Evolutionary conservation across 2,888 invertebrate genomes (phyloP).

Genomic region (Caenorhabditis sp.): DNA sequence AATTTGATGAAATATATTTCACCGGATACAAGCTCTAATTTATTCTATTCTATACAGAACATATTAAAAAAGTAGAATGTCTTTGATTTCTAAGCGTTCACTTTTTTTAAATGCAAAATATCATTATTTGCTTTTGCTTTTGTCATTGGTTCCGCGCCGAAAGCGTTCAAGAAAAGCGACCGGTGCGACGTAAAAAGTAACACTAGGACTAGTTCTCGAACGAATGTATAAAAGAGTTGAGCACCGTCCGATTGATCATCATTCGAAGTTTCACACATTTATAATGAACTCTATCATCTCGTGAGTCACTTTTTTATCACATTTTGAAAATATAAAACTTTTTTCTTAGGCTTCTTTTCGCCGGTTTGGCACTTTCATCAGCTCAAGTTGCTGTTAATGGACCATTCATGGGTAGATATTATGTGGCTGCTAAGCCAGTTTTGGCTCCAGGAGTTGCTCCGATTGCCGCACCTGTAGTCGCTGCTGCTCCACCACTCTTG

Average conservation of each 20-base stretch:
- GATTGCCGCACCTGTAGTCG: constrained; percentile 42
- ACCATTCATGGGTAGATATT: constrained; percentile 53
- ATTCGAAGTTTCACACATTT: not conserved
- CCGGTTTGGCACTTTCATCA: constrained; percentile 45
- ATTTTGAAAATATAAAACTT: constrained; percentile 1
- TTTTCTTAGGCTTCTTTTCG: constrained; percentile 40
- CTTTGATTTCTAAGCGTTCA: not conserved
- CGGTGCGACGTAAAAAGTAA: not conserved
- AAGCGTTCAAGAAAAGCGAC: not conserved
- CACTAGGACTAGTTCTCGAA: not conserved
- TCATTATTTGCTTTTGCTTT: not conserved
- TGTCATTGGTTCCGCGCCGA: not conserved
- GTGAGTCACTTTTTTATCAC: not conserved
- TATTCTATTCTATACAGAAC: too few relatives aligned
- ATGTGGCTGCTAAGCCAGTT: constrained; percentile 51
- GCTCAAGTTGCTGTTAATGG: constrained; percentile 51
- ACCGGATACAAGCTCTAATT: too few relatives aligned
- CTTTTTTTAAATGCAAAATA: not conserved
- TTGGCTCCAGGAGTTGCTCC: constrained; percentile 49
- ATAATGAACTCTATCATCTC: not conserved
- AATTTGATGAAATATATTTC: too few relatives aligned
- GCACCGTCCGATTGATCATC: not conserved
- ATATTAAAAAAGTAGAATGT: too few relatives aligned
- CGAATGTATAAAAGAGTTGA: not conserved
- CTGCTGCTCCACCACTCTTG: constrained; percentile 23